phyloP scores from a whole-genome alignment of 2,888 invertebrate species.

The Saturnia japonica region DNA sequence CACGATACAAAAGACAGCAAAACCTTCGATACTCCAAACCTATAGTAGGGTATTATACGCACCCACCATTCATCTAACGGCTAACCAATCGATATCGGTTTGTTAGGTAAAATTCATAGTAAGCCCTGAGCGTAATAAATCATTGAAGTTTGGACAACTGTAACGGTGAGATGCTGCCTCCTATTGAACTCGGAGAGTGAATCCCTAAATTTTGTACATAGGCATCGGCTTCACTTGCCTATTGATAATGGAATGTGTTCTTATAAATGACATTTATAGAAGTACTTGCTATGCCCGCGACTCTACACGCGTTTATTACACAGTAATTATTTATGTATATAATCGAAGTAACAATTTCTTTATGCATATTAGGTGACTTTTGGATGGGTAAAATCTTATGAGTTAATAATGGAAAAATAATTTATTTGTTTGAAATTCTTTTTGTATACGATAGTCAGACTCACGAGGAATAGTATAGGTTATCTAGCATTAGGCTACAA shows the following conservation, averaged over 20 bases:
- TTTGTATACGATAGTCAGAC: too few relatives aligned
- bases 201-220: not conserved
- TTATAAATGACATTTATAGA: not conserved
- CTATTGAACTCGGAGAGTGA: not conserved
- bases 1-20: not conserved
- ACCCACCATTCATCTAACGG: not conserved
- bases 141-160: conserved; percentile 7
- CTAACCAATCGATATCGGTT: not conserved
- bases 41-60: not conserved
- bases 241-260: not conserved
- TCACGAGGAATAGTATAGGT: too few relatives aligned
- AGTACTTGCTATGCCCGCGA: too few relatives aligned
- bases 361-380: too few relatives aligned
- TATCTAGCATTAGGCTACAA: too few relatives aligned
- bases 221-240: not conserved
- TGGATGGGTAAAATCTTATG: too few relatives aligned
- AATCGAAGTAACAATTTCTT: too few relatives aligned
- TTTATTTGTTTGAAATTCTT: too few relatives aligned
- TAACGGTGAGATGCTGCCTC: conserved; percentile 5
- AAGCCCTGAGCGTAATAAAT: not conserved
- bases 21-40: not conserved
- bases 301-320: too few relatives aligned
- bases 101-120: conserved; percentile 7
- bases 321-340: too few relatives aligned
- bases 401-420: too few relatives aligned